Base-by-base conservation (phyloP, 2,797 vertebrate genomes). In the Decapterus maruadsi region DNA sequence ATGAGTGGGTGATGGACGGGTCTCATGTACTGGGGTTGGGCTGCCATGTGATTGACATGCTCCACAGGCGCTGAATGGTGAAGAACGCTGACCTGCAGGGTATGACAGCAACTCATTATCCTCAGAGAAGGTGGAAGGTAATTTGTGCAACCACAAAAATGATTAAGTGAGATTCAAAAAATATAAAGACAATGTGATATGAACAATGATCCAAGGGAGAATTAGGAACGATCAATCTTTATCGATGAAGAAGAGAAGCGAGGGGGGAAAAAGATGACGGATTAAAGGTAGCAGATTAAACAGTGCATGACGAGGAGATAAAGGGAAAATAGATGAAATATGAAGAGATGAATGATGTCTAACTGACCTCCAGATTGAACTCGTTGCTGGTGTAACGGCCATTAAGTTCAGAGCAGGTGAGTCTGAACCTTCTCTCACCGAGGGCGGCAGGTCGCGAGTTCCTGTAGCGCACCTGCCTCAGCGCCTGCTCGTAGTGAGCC, bases 331-430 rank as follows among this genome's bases (percentile, higher is more conserved):
- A 8, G 65, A 9, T 50, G 10, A 64, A 54, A 66, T 3, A 17
- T 16, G 19, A 26, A 17, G 0, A 0, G 12, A 11, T 34, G 12
- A 43, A 38, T 36, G 53, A 19, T 2, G 4, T 48, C 2, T 53
- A 20, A 58, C 75, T 57, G 7, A 90, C 98, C 96, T 99, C 97
- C 91, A 99, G 22, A 80, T 95, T 97, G 90, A 99, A 98, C 84
- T 97, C 97, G 6, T 99, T 99, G 95, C 98, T 99, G 72, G 94
- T 97, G 79, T 99, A 99, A 14, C 97, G 97, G 5, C 98, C 98
- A 0, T 99, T 99, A 70, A 99, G 96, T 81, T 99, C 98, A 0
- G 98, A 99, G 92, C 98, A 99, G 87, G 97, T 98, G 89, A 99
- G 95, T 83, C 95, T 95, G 93, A 99, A 99, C 72, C 89, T 95